phyloP scores from a whole-genome alignment of 2,113 vertebrate species.

The Pluvialis apricaria region DNA sequence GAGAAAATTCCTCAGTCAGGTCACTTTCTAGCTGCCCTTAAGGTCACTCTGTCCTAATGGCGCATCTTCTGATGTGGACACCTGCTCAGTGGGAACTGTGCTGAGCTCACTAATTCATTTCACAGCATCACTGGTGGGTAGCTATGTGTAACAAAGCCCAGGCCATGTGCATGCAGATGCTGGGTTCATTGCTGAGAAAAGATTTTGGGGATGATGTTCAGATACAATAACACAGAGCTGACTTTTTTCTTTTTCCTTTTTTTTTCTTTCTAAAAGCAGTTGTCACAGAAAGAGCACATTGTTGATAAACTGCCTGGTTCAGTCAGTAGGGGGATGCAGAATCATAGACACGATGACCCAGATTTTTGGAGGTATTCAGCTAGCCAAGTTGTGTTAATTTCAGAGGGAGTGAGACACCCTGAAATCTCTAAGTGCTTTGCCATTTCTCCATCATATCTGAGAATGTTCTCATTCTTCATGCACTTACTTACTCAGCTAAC shows the following conservation, averaged over 20 bases:
- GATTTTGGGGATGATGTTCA: not conserved
- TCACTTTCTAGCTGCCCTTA: not conserved
- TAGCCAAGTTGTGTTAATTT: not conserved
- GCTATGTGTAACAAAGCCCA: not conserved
- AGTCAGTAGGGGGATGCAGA: not conserved
- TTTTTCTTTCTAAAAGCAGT: not conserved
- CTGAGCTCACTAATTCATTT: not conserved
- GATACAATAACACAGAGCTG: not conserved
- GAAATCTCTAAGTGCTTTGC: not conserved
- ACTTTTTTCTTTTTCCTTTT: too few species aligned
- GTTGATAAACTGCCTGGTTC: not conserved
- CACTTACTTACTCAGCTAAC: not conserved
- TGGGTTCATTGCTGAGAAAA: not conserved
- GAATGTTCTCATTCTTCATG: not conserved
- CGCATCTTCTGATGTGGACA: not conserved
- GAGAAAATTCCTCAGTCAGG: not conserved
- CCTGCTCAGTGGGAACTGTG: not conserved
- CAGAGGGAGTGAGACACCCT: not conserved
- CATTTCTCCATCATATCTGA: not conserved
- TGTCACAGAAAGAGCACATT: not conserved
- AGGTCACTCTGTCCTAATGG: not conserved
- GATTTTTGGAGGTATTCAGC: not conserved
- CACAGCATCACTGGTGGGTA: not conserved
- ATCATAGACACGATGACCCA: not conserved
- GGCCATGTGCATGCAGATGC: not conserved